phyloP scores from a whole-genome alignment of 2,888 invertebrate species.

The Acronicta alni region DNA sequence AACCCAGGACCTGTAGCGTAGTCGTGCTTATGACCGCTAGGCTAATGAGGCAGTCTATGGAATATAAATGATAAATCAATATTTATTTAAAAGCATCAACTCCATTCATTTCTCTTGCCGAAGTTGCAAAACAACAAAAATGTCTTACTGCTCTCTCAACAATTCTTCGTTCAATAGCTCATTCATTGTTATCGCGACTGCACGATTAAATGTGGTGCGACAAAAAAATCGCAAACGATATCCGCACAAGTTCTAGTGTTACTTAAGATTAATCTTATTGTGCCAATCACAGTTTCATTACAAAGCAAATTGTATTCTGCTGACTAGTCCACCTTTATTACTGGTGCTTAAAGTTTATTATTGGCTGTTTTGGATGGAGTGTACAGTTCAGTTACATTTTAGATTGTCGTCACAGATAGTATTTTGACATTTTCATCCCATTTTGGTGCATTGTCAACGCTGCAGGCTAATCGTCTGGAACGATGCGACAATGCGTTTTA shows the following conservation, averaged over 20 bases:
- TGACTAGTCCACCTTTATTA: conserved; percentile 12
- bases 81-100: conserved; percentile 18
- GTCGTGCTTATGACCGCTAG: too few species aligned
- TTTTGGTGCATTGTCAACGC: conserved; percentile 80
- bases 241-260: conserved; percentile 84
- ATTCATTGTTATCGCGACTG: conserved; percentile 66
- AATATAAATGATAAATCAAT: too few species aligned
- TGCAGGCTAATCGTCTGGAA: conserved; percentile 82
- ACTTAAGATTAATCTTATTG: conserved; percentile 71
- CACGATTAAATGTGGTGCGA: conserved; percentile 64
- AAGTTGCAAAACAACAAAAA: conserved; percentile 65
- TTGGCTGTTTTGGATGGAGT: conserved; percentile 24
- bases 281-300: conserved; percentile 54
- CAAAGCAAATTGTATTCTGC: conserved; percentile 13
- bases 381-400: conserved; percentile 51
- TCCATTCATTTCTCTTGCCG: conserved; percentile 52
- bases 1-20: too few species aligned
- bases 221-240: conserved; percentile 72
- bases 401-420: conserved; percentile 83
- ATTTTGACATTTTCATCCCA: conserved; percentile 88
- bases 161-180: conserved; percentile 61
- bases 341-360: conserved; percentile 35
- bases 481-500: conserved; percentile 65
- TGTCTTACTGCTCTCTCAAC: conserved; percentile 66
- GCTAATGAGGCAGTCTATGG: too few species aligned